Conservation (phyloP, 2,888 invertebrate genomes). For the Strigamia transsilvanica region DNA sequence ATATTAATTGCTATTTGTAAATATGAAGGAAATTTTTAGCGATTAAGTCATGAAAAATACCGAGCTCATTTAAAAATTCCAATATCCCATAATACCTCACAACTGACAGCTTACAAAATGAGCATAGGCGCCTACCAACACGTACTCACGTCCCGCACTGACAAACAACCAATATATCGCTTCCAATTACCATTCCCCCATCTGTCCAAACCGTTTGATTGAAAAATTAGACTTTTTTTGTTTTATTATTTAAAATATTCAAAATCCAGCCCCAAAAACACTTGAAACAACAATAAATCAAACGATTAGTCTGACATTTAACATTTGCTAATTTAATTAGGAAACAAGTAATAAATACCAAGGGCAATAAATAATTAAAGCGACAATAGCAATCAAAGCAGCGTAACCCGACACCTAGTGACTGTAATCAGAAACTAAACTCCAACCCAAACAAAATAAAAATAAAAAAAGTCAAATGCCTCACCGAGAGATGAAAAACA, state of each 20-base stretch:
- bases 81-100: too few species aligned
- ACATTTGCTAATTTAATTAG: slow-evolving; percentile 15
- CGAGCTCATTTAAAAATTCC: too few species aligned
- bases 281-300: slow-evolving; percentile 4
- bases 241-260: too few species aligned
- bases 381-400: not conserved
- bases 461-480: not conserved
- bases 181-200: not conserved
- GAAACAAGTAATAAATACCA: not conserved
- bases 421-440: not conserved
- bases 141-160: too few species aligned
- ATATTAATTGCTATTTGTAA: too few species aligned
- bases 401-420: slow-evolving; percentile 7
- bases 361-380: slow-evolving; percentile 6
- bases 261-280: not conserved
- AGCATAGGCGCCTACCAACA: too few species aligned
- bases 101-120: too few species aligned
- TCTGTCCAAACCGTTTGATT: not conserved
- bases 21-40: too few species aligned
- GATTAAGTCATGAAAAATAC: too few species aligned
- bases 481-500: slow-evolving; percentile 21
- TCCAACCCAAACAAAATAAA: not conserved
- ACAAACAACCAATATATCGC: not conserved
- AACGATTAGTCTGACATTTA: not conserved
- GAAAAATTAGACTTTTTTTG: too few species aligned